Base-by-base conservation (phyloP, 1,140 invertebrate genomes). In the Drosophila simulans region DNA sequence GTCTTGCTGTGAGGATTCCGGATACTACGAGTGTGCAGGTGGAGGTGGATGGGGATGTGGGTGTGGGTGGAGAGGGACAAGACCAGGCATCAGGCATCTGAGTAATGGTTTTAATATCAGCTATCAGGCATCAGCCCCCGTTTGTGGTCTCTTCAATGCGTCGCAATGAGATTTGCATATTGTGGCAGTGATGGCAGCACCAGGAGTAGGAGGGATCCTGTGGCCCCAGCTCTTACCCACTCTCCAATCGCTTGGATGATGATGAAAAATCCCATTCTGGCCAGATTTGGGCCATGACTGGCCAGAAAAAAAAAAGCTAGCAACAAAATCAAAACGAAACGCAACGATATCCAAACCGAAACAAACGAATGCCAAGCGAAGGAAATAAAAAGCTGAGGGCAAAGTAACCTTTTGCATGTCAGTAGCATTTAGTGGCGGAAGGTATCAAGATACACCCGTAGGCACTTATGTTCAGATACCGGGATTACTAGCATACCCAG, bases 91-190 rank as follows among this genome's bases (percentile, higher is more conserved):
- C 25, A 10, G 40, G 37, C 13, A 49, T 25, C 22, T 37, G 31
- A 51, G 40, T 74, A 66, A 77, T 57, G 56, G 53, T 81, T 81
- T 80, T 70, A 76, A 69, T 80, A 76, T 55, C 62, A 58, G 57
- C 52, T 54, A 77, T 75, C 72, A 52, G 57, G 34, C 72, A 75
- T 75, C 71, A 70, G 51, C 39, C 56, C 53, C 43, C 25, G 37
- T 52, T 77, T 71, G 70, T 80, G 64, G 58, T 75, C 71, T 69
- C 68, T 40, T 49, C 65, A 70, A 71, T 71, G 64, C 68, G 64
- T 70, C 52, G 51, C 51, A 70, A 71, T 80, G 62, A 70, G 70
- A 76, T 85, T 80, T 85, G 59, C 76, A 83, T 85, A 83, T 80
- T 76, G 82, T 63, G 72, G 62, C 46, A 80, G 55, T 77, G 81